A percentile compares a stretch with the other conserved stretches of the same genome.
phyloP scores from a whole-genome alignment of 2,797 vertebrate species.

The Bufotes viridis region DNA sequence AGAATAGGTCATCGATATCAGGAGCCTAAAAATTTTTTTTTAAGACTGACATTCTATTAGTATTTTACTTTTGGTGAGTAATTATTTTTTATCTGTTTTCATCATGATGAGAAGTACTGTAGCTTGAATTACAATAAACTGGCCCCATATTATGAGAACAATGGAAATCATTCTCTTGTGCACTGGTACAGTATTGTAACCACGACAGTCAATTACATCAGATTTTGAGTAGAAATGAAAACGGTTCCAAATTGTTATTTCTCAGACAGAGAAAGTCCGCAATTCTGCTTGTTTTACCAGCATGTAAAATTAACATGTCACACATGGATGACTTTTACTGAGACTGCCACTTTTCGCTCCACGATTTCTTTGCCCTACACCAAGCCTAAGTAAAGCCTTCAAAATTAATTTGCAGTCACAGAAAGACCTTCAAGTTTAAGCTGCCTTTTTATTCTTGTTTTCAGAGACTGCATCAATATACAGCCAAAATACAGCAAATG shows the following conservation, averaged over 20 bases:
- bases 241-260: slow-evolving; percentile 17
- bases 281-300: slow-evolving; percentile 49
- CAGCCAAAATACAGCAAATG: neutral
- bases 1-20: too few relatives aligned
- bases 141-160: neutral
- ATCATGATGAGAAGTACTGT: neutral
- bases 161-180: neutral
- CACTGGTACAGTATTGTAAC: neutral
- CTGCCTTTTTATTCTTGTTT: neutral
- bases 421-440: slow-evolving; percentile 38
- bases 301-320: slow-evolving; percentile 54
- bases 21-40: neutral
- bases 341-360: slow-evolving; percentile 44
- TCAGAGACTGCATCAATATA: neutral
- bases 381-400: slow-evolving; percentile 25
- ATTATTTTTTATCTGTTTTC: neutral
- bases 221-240: neutral
- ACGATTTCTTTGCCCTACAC: slow-evolving; percentile 33
- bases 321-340: slow-evolving; percentile 49
- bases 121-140: neutral
- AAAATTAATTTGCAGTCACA: slow-evolving; percentile 51
- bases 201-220: neutral
- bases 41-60: neutral
- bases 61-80: neutral
- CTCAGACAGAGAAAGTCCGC: neutral